Conservation (phyloP, 2,888 invertebrate genomes). For the Sinohyriopsis cumingii region DNA sequence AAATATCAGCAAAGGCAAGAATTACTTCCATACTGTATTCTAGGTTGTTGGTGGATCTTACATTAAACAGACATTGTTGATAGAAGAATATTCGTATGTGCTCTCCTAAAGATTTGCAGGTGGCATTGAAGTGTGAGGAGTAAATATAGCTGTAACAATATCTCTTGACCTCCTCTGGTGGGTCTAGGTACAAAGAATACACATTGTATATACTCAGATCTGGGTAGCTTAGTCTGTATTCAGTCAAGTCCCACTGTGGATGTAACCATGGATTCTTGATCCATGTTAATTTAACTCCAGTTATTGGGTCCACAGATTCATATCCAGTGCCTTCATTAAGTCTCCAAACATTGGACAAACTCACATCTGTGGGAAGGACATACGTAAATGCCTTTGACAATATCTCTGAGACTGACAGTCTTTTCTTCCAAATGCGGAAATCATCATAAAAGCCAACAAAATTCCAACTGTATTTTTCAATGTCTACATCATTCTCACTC, state of each 20-base stretch:
- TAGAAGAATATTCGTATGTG: slow-evolving; percentile 6
- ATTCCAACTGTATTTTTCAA: slow-evolving; percentile 27
- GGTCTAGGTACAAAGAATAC: not conserved
- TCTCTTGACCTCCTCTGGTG: not conserved
- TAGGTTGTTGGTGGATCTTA: not conserved
- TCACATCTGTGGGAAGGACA: slow-evolving; percentile 5
- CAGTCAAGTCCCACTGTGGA: slow-evolving; percentile 35
- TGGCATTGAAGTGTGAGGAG: slow-evolving; percentile 14
- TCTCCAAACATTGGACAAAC: slow-evolving; percentile 41
- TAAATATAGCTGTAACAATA: slow-evolving; percentile 7
- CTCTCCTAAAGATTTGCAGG: slow-evolving; percentile 21
- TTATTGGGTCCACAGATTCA: slow-evolving; percentile 19
- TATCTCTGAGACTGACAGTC: slow-evolving; percentile 28
- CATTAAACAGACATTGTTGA: slow-evolving; percentile 27
- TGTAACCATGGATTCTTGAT: slow-evolving; percentile 30
- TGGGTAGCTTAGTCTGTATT: slow-evolving; percentile 28
- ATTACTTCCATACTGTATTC: slow-evolving; percentile 23
- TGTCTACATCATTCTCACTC: slow-evolving; percentile 18
- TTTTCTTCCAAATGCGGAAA: slow-evolving; percentile 48
- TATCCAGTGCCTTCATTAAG: slow-evolving; percentile 42
- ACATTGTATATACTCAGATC: not conserved
- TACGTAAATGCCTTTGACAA: slow-evolving; percentile 31
- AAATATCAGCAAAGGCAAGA: slow-evolving; percentile 16
- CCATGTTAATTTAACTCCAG: slow-evolving; percentile 14
- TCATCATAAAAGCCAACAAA: slow-evolving; percentile 49